Percentiles rank a stretch among this genome's conserved stretches.
These are phyloP conservation scores for Nudaria mundana DNA, from an alignment of 2,888 invertebrate genomes.

Conservation along the genomic window DNA sequence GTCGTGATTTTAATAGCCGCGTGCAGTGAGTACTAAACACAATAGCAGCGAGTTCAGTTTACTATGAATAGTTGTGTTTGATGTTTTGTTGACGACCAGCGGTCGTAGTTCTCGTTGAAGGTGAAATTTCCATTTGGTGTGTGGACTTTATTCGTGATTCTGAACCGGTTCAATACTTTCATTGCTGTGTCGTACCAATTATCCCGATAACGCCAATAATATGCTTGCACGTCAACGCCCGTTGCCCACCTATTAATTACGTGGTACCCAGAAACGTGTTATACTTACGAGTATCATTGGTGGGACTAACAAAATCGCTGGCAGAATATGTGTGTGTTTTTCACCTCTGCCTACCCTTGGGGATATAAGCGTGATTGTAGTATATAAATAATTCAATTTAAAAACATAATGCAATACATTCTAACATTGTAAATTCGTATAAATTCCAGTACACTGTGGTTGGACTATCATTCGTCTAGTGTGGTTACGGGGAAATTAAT, in stretches of 20 bases:
- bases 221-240: too few species aligned
- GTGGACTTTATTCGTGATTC: slow-evolving; percentile 15
- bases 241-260: too few species aligned
- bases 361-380: too few species aligned
- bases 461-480: neutral
- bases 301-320: too few species aligned
- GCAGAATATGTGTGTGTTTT: too few species aligned
- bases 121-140: too few species aligned
- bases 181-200: too few species aligned
- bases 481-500: slow-evolving; percentile 4
- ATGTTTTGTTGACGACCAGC: slow-evolving; percentile 25
- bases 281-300: too few species aligned
- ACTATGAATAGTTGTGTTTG: slow-evolving; percentile 44
- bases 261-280: too few species aligned
- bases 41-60: slow-evolving; percentile 36
- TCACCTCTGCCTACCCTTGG: too few species aligned
- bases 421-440: neutral
- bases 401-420: slow-evolving; percentile 6
- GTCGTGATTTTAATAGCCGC: slow-evolving; percentile 67
- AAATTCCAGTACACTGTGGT: neutral
- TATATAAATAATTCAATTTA: too few species aligned
- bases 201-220: too few species aligned
- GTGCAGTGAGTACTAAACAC: slow-evolving; percentile 44
- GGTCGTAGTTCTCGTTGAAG: slow-evolving; percentile 13
- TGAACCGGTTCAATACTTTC: neutral